Conservation (phyloP, 2,113 vertebrate species). For the Actinemys pallida region DNA sequence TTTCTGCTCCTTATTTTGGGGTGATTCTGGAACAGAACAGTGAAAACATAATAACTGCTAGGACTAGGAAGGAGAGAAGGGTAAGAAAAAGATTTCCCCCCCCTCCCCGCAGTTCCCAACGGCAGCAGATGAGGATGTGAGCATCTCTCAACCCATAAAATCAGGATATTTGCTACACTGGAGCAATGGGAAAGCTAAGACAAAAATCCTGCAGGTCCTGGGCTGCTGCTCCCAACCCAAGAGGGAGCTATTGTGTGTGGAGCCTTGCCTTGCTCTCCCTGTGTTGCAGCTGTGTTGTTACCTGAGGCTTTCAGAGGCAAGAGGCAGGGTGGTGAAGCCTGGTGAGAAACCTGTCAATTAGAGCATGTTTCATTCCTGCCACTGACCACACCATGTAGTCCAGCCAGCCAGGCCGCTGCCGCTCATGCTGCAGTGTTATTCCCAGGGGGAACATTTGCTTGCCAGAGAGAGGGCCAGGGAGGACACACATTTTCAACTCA, state of each 20-base stretch:
- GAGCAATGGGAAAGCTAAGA: conserved; percentile 11
- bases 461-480: not conserved
- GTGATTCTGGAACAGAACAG: conserved; percentile 29
- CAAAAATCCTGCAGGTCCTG: conserved; percentile 16
- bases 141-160: conserved; percentile 60
- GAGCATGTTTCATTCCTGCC: not conserved
- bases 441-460: not conserved
- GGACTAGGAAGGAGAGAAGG: conserved; percentile 32
- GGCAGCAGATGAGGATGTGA: conserved; percentile 49
- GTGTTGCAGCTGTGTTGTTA: not conserved
- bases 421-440: not conserved
- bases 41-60: conserved; percentile 38
- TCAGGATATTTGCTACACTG: conserved; percentile 46
- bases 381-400: not conserved
- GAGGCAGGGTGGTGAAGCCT: not conserved
- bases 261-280: not conserved
- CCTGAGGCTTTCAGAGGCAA: not conserved
- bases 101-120: not conserved
- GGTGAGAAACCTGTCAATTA: not conserved
- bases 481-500: not conserved
- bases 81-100: conserved; percentile 38
- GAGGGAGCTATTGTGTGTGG: not conserved
- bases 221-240: conserved; percentile 18
- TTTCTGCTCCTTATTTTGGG: conserved; percentile 31
- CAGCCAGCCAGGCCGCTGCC: not conserved